Evolutionary conservation across 92 coral and sea anemone species (phyloP).

Genomic region (Phenganax marumi): DNA sequence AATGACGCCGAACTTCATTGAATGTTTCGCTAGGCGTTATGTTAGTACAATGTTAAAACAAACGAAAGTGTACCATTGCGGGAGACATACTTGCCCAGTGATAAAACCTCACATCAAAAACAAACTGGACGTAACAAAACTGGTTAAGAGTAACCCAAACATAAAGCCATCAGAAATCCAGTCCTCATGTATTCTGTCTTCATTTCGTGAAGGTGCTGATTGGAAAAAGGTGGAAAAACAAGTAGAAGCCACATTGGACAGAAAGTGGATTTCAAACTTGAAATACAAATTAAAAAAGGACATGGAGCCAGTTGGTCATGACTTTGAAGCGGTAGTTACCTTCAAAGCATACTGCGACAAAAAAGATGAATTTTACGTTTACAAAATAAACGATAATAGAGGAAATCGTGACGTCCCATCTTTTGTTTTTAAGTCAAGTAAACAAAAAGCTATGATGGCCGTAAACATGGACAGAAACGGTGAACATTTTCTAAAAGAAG

Average conservation of each 20-base stretch:
- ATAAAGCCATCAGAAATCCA: slow-evolving; percentile 55
- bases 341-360: slow-evolving; percentile 64
- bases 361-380: slow-evolving; percentile 52
- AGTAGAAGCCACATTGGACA: slow-evolving; percentile 41
- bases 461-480: slow-evolving; percentile 50
- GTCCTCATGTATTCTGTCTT: slow-evolving; percentile 38
- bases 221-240: slow-evolving; percentile 56
- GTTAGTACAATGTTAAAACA: neutral
- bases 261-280: slow-evolving; percentile 50
- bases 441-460: slow-evolving; percentile 45
- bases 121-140: slow-evolving; percentile 25
- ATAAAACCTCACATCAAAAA: slow-evolving; percentile 19
- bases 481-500: slow-evolving; percentile 52
- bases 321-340: slow-evolving; percentile 61
- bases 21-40: slow-evolving; percentile 24
- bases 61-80: slow-evolving; percentile 39
- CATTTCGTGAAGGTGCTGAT: slow-evolving; percentile 55
- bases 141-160: slow-evolving; percentile 38
- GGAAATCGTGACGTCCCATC: slow-evolving; percentile 64
- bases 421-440: slow-evolving; percentile 61
- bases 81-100: slow-evolving; percentile 56
- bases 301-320: slow-evolving; percentile 59
- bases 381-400: slow-evolving; percentile 56
- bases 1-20: neutral
- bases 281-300: slow-evolving; percentile 58